Evolutionary conservation across 23 tunicate species (phyloP).

Genomic region (Pegea sp.): DNA sequence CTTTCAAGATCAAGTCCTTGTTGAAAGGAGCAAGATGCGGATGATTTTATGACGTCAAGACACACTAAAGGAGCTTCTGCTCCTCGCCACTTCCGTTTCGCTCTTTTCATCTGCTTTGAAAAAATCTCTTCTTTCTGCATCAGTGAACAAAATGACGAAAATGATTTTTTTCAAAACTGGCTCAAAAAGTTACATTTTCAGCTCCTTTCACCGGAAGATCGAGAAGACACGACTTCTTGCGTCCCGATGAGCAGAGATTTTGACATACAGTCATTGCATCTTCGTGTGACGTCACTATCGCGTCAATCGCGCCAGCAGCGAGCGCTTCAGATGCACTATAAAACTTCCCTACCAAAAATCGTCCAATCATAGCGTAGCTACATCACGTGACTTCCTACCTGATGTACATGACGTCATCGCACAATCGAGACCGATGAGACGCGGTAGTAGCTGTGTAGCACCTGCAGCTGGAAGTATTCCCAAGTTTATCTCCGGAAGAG

Average conservation of each 20-base stretch:
- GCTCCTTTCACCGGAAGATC: no score
- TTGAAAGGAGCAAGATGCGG: conserved; percentile 5
- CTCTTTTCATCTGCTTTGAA: conserved; percentile 3
- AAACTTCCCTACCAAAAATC: no score
- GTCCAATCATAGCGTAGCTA: no score
- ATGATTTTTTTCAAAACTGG: neutral
- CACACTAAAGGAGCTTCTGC: conserved; percentile 39
- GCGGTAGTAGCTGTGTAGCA: conserved; percentile 63
- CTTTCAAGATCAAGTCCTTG: conserved; percentile 37
- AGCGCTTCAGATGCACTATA: no score
- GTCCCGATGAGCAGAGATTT: no score
- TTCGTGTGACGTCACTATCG: no score
- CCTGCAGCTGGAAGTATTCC: conserved; percentile 60
- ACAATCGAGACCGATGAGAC: conserved; percentile 20
- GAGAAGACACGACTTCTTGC: no score
- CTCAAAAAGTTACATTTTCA: neutral
- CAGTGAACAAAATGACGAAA: conserved; percentile 6
- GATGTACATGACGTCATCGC: conserved; percentile 21
- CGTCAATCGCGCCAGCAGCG: no score
- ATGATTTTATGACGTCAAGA: conserved; percentile 7
- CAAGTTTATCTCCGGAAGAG: conserved; percentile 52
- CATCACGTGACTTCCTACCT: no score
- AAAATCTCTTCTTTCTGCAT: conserved; percentile 9
- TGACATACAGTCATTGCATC: no score
- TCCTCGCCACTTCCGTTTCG: conserved; percentile 22